Evolutionary conservation across 1,140 invertebrate species (phyloP), one percentile per base, ranked within the genome.

Genomic region (Pseudomyrmex dendroicus): DNA sequence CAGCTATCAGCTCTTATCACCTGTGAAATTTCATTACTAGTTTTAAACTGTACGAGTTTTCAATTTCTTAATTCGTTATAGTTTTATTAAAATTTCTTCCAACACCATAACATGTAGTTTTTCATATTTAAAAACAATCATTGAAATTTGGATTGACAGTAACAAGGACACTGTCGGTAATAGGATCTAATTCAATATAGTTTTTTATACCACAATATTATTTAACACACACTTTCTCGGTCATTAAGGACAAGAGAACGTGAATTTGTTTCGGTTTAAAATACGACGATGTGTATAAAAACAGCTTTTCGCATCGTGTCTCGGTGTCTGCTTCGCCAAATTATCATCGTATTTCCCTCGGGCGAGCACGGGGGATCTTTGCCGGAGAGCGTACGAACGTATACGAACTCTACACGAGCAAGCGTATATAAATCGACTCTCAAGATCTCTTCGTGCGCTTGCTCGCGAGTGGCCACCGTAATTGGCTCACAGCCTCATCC

Each of bases 381-480:
- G 54, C 54, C 44, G 20, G 20, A 0, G 20, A 20, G 20, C 20
- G 20, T 20, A 20, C 0, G n/a, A n/a, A n/a, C n/a, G 22, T 25
- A 17, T 25, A 48, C 22, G n/a, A n/a, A 25, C 15, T 13, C n/a
- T 35, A 59, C 54, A 78, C 63, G 52, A 59, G 76, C 64, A n/a
- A n/a, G n/a, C 63, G 56, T 50, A 84, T 84, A 87, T 84, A 87
- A 87, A 88, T 87, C 70, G 64, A 62, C 13, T 20, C 12, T 68
- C 15, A n/a, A 52, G 35, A 63, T 46, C 72, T 46, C 72, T n/a
- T 80, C 22, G 82, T 82, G 64, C 73, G 78, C 72, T 35, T 68
- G 62, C 20, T 50, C 46, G 84, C 80, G 66, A 59, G 62, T 25
- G 63, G 63, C 17, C 13, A n/a, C 20, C 44, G 62, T 88, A 88